Evolutionary conservation across 2,113 vertebrate genomes (phyloP), one percentile per base, ranked within the genome.

Genomic region (Chionis minor): DNA sequence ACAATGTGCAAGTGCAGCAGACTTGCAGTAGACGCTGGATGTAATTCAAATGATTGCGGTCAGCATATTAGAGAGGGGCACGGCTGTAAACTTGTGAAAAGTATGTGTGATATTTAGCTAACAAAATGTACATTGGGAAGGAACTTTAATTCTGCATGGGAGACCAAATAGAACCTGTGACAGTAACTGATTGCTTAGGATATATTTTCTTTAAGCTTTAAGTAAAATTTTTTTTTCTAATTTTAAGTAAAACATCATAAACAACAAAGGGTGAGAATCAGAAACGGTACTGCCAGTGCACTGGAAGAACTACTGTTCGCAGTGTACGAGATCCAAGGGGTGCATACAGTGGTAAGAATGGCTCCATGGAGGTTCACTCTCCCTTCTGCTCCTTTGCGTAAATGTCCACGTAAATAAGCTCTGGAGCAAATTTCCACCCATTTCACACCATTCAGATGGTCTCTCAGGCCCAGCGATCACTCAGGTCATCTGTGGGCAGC

Each of bases 201-300:
- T 5, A 0, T 42, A 7, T 42, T 8, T 35, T 10, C 10, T 72
- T 49, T 32, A 49, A 49, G 47, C 15, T 14, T 23, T 35, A 42
- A 42, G 42, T 42, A 44, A 14, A 33, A 12, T 13, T 70, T 45
- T 38, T 49, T 70, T 38, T 38, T 38, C 38, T 38, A 38, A 38
- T 38, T 38, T 21, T 3, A 3, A 32, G 6, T 32, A 70, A 56
- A 35, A 80, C 58, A 23, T 52, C 22, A 19, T 12, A 59, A 83
- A 49, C 14, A 69, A 38, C 2, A 12, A 67, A 14, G 14, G 16
- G 10, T 35, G 17, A 79, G 75, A 88, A 56, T 3, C 44, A 44
- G 33, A 47, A 4, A 3, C 0, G 0, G 30, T 26, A 59, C 63
- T 3, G 13, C 16, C 40, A 55, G n/a, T 1, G n/a, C 14, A 9